phyloP scores from a whole-genome alignment of 2,113 vertebrate species.

The Cromileptes altivelis region DNA sequence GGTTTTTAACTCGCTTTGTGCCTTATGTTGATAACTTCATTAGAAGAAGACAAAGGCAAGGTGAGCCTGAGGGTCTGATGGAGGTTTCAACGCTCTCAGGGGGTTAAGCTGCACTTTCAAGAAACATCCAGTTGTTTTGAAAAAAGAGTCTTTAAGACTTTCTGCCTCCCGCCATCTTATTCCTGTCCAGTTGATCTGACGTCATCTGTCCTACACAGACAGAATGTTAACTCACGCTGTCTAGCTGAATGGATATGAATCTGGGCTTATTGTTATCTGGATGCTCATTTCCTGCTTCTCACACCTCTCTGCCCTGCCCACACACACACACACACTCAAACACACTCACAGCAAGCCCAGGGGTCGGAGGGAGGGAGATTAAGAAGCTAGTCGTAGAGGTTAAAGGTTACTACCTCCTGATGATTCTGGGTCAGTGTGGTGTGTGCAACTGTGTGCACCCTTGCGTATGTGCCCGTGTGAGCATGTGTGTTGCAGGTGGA shows the following conservation, averaged over 20 bases:
- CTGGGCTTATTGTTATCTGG: slow-evolving; percentile 72
- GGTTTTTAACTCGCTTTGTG: slow-evolving; percentile 36
- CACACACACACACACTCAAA: slow-evolving; percentile 35
- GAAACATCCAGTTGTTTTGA: slow-evolving; percentile 56
- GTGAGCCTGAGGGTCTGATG: slow-evolving; percentile 30
- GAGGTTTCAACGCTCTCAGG: slow-evolving; percentile 43
- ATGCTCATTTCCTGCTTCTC: slow-evolving; percentile 85
- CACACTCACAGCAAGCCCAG: slow-evolving; percentile 28
- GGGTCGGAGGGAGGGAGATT: slow-evolving; percentile 68
- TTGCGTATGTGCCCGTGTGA: slow-evolving; percentile 34
- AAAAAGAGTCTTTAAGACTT: slow-evolving; percentile 59
- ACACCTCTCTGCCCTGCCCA: slow-evolving; percentile 75
- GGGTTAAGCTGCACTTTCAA: slow-evolving; percentile 68
- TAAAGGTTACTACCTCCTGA: slow-evolving; percentile 69
- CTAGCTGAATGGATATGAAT: slow-evolving; percentile 75
- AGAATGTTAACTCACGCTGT: slow-evolving; percentile 63
- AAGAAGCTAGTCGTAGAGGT: slow-evolving; percentile 64
- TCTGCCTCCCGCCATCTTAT: slow-evolving; percentile 60
- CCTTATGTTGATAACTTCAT: slow-evolving; percentile 49
- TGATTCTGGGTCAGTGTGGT: slow-evolving; percentile 62
- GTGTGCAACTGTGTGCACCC: slow-evolving; percentile 43
- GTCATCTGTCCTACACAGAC: slow-evolving; percentile 32
- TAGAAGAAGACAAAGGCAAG: slow-evolving; percentile 42
- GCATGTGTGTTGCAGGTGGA: slow-evolving; percentile 57
- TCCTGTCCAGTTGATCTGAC: slow-evolving; percentile 43